Percentiles rank a stretch among this genome's conserved stretches.
These are phyloP conservation scores for Heteromyza rotundicornis DNA, from an alignment of 2,888 invertebrate genomes.

Conservation along the genomic window DNA sequence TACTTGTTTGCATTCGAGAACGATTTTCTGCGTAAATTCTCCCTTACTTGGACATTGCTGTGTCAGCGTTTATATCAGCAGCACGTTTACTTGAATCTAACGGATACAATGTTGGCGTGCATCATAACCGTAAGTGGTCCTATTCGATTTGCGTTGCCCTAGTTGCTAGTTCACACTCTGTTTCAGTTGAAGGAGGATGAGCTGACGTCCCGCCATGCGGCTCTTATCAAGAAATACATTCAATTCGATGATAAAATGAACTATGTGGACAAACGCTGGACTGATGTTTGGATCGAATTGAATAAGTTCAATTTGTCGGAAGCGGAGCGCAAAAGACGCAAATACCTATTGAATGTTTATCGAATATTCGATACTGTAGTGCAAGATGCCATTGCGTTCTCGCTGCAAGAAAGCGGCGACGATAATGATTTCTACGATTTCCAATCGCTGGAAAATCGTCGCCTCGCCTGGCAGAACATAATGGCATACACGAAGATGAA, in stretches of 20 bases:
- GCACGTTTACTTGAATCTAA: conserved; percentile 64
- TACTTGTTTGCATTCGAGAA: conserved; percentile 70
- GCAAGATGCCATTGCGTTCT: conserved; percentile 54
- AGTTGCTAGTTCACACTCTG: neutral
- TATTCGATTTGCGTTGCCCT: neutral
- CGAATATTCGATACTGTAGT: conserved; percentile 58
- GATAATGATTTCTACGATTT: conserved; percentile 59
- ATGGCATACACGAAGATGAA: conserved; percentile 57
- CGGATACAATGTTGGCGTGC: conserved; percentile 66
- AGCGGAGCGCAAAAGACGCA: conserved; percentile 56
- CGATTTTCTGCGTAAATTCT: conserved; percentile 69
- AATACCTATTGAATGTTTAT: conserved; percentile 54
- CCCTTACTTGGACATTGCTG: conserved; percentile 72
- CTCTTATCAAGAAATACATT: conserved; percentile 64
- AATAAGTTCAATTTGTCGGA: conserved; percentile 58
- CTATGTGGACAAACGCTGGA: conserved; percentile 65
- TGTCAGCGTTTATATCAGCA: conserved; percentile 73
- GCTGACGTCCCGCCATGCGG: conserved; percentile 54
- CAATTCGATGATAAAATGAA: conserved; percentile 70
- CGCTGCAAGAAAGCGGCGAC: conserved; percentile 52
- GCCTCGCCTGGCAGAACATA: conserved; percentile 60
- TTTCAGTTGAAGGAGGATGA: conserved; percentile 55
- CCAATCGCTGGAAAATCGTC: conserved; percentile 55
- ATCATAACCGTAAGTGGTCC: conserved; percentile 63
- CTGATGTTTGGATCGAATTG: conserved; percentile 62